These are phyloP conservation scores for Lacerta bilineata DNA, from an alignment of 2,797 vertebrate species.

Conservation along the genomic window DNA sequence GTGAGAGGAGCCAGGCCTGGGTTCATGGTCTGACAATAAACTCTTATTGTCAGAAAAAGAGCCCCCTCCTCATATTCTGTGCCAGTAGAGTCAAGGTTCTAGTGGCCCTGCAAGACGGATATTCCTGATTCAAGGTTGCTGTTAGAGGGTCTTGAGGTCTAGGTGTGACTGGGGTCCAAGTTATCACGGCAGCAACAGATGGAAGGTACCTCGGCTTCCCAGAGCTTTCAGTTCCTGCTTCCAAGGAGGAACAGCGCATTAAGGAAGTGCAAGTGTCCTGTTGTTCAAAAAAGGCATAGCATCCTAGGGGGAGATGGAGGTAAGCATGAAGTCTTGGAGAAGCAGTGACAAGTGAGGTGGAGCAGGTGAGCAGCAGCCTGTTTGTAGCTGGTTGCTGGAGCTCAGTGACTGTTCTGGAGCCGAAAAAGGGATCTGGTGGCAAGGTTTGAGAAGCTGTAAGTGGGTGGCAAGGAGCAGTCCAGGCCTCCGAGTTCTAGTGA, in stretches of 20 bases:
- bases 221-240: not conserved
- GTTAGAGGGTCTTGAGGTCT: not conserved
- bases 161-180: not conserved
- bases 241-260: no score
- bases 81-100: not conserved
- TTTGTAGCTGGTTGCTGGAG: not conserved
- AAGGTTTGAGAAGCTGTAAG: no score
- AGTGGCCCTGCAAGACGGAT: not conserved
- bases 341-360: not conserved
- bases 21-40: no score
- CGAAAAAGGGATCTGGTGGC: not conserved
- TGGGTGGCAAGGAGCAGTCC: not conserved
- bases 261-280: not conserved
- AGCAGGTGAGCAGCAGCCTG: not conserved
- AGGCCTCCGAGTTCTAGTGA: not conserved
- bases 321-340: not conserved
- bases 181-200: not conserved
- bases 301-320: not conserved
- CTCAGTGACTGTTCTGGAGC: not conserved
- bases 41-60: not conserved
- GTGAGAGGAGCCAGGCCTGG: not conserved
- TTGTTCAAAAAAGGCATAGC: not conserved
- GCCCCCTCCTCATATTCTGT: not conserved
- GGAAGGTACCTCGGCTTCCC: not conserved
- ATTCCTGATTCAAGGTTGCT: not conserved